Conservation (phyloP, 2,888 invertebrate genomes). For the Noctua comes region DNA sequence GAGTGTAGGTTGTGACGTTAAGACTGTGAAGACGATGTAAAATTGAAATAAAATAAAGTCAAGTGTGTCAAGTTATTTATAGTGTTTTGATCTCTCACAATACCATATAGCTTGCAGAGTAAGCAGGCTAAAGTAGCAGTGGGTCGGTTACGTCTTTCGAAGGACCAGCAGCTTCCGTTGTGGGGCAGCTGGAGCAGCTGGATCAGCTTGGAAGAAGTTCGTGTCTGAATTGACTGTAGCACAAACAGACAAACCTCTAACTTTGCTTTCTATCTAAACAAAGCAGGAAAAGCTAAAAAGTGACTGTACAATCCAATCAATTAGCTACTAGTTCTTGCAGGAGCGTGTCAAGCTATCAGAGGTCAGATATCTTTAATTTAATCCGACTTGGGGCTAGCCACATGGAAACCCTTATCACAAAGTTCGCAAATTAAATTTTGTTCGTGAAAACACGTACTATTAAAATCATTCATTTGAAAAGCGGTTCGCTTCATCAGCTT, state of each 20-base stretch:
- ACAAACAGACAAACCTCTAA: neutral
- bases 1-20: neutral
- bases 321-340: neutral
- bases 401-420: slow-evolving; percentile 60
- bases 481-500: slow-evolving; percentile 32
- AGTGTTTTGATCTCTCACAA: neutral
- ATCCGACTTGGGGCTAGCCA: slow-evolving; percentile 40
- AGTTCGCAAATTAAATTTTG: slow-evolving; percentile 60
- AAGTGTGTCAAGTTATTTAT: neutral
- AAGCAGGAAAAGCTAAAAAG: neutral
- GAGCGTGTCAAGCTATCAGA: slow-evolving; percentile 23
- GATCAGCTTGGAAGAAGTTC: neutral
- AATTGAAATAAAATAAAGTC: neutral
- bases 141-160: neutral
- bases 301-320: neutral
- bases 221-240: neutral
- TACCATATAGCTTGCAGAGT: neutral
- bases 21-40: neutral
- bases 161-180: neutral
- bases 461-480: slow-evolving; percentile 48
- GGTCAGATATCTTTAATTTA: slow-evolving; percentile 54
- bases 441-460: slow-evolving; percentile 42
- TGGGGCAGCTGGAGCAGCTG: neutral
- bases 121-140: neutral
- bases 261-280: neutral